Percentiles rank a stretch among this genome's conserved stretches.
Conservation (phyloP, 2,888 invertebrate species). For the Drosophila hamatofila region DNA sequence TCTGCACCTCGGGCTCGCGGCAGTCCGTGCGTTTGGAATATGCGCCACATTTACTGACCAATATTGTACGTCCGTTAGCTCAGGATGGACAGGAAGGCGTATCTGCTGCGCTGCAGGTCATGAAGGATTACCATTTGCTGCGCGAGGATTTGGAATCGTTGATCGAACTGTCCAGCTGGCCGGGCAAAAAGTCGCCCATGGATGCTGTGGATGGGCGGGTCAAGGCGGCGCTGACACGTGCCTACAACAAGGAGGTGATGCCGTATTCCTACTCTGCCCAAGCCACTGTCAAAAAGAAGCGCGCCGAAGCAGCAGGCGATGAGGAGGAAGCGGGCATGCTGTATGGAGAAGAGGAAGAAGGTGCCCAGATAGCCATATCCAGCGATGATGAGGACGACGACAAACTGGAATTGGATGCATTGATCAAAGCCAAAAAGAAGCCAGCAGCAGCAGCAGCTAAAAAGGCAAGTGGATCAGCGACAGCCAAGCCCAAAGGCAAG, state of each 20-base stretch:
- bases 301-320: conserved; percentile 85
- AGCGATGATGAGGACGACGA: conserved; percentile 87
- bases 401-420: conserved; percentile 90
- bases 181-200: conserved; percentile 91
- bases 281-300: conserved; percentile 88
- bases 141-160: conserved; percentile 97
- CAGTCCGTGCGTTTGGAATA: conserved; percentile 95
- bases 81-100: conserved; percentile 90
- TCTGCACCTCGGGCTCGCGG: conserved; percentile 93
- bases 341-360: conserved; percentile 83
- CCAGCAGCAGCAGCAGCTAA: conserved; percentile 53
- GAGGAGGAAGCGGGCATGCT: conserved; percentile 83
- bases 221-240: conserved; percentile 96
- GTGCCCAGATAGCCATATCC: conserved; percentile 57
- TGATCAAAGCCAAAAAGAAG: conserved; percentile 88
- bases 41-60: conserved; percentile 90
- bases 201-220: conserved; percentile 92
- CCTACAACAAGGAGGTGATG: conserved; percentile 94
- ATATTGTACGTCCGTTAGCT: conserved; percentile 92
- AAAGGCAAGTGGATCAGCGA: conserved; percentile 45
- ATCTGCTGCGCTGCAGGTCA: conserved; percentile 88
- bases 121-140: conserved; percentile 94
- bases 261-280: conserved; percentile 92
- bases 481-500: conserved; percentile 65
- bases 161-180: conserved; percentile 94